Evolutionary conservation across 2,113 vertebrate genomes (phyloP).

Genomic region (Brienomyrus brachyistius): DNA sequence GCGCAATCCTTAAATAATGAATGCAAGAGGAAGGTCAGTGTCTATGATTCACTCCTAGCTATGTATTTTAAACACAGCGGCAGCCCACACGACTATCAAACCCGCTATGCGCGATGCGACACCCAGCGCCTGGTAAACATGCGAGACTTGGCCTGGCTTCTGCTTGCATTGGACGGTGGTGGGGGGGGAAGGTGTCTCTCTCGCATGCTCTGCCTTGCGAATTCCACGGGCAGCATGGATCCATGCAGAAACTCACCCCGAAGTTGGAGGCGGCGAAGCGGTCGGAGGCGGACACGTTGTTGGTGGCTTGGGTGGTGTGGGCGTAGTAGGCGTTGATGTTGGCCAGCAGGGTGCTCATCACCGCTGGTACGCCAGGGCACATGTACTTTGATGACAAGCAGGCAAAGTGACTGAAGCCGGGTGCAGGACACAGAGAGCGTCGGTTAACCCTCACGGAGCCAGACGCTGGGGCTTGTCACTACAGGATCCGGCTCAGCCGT

Average conservation of each 20-base stretch:
- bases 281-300: conserved; percentile 94
- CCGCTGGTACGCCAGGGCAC: conserved; percentile 92
- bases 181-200: background rate
- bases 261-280: conserved; percentile 97
- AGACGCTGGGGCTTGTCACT: background rate
- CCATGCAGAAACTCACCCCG: conserved; percentile 69
- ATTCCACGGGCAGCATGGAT: background rate
- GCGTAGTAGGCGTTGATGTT: conserved; percentile 99
- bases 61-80: background rate
- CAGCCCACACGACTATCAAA: background rate
- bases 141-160: background rate
- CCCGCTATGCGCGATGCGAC: background rate
- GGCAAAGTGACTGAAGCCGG: conserved; percentile 82
- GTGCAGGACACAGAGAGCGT: background rate
- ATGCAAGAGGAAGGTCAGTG: background rate
- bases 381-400: conserved; percentile 98
- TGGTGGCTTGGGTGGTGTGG: conserved; percentile 89
- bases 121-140: background rate
- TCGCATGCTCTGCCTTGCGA: background rate
- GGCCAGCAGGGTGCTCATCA: conserved; percentile 95
- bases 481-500: background rate
- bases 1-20: background rate
- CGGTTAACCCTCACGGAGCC: background rate
- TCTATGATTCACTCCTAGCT: background rate
- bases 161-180: background rate